A percentile compares a stretch with the other conserved stretches of the same genome.
phyloP scores from a whole-genome alignment of 2,797 vertebrate species.

The Gobionotothen gibberifrons region DNA sequence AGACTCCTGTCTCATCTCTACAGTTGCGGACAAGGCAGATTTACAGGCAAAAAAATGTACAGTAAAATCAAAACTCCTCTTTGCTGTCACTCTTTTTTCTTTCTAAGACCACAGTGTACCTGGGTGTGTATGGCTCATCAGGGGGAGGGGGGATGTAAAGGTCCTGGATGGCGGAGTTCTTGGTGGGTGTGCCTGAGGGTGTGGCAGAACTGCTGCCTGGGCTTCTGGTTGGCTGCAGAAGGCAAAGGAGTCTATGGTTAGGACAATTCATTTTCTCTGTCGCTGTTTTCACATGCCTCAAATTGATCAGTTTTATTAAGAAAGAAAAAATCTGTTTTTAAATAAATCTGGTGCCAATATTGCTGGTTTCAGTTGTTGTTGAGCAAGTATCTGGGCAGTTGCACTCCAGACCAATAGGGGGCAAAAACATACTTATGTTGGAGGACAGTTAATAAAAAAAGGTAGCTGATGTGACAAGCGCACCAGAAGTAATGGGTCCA shows the following conservation, averaged over 20 bases:
- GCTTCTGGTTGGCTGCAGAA: slow-evolving; percentile 93
- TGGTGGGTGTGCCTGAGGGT: slow-evolving; percentile 94
- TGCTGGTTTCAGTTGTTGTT: not conserved
- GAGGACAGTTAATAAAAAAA: not conserved
- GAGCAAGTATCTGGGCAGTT: not conserved
- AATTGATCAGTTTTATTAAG: not conserved
- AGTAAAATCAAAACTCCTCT: slow-evolving; percentile 26
- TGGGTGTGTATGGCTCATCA: slow-evolving; percentile 93
- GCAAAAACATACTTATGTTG: not conserved
- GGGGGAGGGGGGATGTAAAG: slow-evolving; percentile 98
- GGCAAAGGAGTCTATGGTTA: not conserved
- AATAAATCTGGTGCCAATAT: not conserved
- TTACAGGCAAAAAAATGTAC: slow-evolving; percentile 18
- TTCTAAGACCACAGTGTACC: slow-evolving; percentile 77
- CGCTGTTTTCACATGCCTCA: not conserved
- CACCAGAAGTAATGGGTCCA: too few species aligned
- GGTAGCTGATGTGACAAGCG: too few species aligned
- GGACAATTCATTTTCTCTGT: not conserved
- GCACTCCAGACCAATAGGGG: slow-evolving; percentile 7
- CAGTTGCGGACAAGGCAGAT: slow-evolving; percentile 60
- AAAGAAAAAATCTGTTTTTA: too few species aligned
- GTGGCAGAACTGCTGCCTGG: slow-evolving; percentile 95
- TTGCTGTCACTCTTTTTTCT: slow-evolving; percentile 5
- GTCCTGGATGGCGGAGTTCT: slow-evolving; percentile 96
- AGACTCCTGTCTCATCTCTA: slow-evolving; percentile 93